A percentile compares a stretch with the other conserved stretches of the same genome.
These are phyloP conservation scores for Pogonophryne albipinna DNA, from an alignment of 2,797 vertebrate genomes.

Conservation along the genomic window DNA sequence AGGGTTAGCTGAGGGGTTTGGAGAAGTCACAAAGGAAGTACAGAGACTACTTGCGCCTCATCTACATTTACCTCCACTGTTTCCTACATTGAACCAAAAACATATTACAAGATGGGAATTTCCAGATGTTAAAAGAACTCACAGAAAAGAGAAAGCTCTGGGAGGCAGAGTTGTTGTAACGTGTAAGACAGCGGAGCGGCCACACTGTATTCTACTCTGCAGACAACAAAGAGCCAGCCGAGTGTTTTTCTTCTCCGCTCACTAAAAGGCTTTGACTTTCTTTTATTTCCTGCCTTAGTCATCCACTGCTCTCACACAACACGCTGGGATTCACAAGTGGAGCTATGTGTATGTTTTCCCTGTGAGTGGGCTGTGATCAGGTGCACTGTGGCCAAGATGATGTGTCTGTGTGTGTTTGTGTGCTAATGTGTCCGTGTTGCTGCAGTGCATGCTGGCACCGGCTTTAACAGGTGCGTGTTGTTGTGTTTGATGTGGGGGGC, in stretches of 20 bases:
- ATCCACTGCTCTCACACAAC: conserved; percentile 44
- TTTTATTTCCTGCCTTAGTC: conserved; percentile 45
- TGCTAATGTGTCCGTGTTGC: conserved; percentile 23
- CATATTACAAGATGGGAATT: conserved; percentile 24
- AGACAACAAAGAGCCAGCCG: conserved; percentile 45
- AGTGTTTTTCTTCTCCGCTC: conserved; percentile 33
- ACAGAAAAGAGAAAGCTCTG: conserved; percentile 2
- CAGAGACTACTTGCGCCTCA: too few relatives aligned
- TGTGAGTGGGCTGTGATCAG: conserved; percentile 71
- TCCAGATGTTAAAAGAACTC: conserved; percentile 12
- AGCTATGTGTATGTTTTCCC: conserved; percentile 65
- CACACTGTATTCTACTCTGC: conserved; percentile 46
- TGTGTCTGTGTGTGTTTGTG: conserved; percentile 14
- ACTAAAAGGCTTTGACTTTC: conserved; percentile 49
- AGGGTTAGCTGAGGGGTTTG: conserved; percentile 23
- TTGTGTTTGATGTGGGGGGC: conserved; percentile 21
- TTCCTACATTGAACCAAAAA: conserved; percentile 12
- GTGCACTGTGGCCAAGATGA: conserved; percentile 53
- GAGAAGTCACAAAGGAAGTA: conserved; percentile 16
- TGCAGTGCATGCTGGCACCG: conserved; percentile 42
- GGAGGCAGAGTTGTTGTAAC: conserved; percentile 29
- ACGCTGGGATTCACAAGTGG: conserved; percentile 59
- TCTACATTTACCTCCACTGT: conserved; percentile 30
- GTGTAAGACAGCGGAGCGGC: conserved; percentile 29
- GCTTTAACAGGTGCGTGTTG: conserved; percentile 57